A percentile compares a stretch with the other conserved stretches of the same genome.
phyloP scores from a whole-genome alignment of 2,797 vertebrate species.

The Melanitta fusca region DNA sequence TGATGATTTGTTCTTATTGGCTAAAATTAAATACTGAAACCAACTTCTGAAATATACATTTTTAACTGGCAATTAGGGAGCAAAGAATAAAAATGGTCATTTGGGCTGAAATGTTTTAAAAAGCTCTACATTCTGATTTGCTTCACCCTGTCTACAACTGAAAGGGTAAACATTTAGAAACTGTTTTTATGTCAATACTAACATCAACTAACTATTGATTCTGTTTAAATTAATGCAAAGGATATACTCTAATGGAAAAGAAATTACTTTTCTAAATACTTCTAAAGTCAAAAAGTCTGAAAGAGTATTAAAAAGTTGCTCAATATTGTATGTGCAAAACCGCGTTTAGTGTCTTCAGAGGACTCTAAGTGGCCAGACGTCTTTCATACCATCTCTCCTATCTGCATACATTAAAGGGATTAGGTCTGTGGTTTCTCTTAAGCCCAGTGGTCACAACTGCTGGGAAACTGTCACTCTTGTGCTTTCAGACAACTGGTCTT shows the following conservation, averaged over 20 bases:
- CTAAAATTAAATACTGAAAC: conserved; percentile 15
- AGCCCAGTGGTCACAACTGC: not conserved
- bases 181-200: not conserved
- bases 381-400: not conserved
- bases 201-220: not conserved
- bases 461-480: conserved; percentile 1
- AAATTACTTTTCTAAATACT: not conserved
- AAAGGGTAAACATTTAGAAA: not conserved
- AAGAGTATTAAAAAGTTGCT: conserved; percentile 37
- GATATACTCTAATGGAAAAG: conserved; percentile 37
- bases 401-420: not conserved
- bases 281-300: conserved; percentile 12
- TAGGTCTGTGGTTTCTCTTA: not conserved
- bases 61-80: not conserved
- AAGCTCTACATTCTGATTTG: not conserved
- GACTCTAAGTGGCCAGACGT: not conserved
- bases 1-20: not conserved
- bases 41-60: not conserved
- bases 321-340: conserved; percentile 74
- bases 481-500: conserved; percentile 80
- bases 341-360: conserved; percentile 53
- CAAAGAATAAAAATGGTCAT: not conserved
- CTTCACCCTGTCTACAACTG: not conserved
- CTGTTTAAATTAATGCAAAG: conserved; percentile 74
- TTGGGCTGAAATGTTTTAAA: not conserved